phyloP scores from a whole-genome alignment of 2,888 invertebrate species.

The Ormyrus labotus region DNA sequence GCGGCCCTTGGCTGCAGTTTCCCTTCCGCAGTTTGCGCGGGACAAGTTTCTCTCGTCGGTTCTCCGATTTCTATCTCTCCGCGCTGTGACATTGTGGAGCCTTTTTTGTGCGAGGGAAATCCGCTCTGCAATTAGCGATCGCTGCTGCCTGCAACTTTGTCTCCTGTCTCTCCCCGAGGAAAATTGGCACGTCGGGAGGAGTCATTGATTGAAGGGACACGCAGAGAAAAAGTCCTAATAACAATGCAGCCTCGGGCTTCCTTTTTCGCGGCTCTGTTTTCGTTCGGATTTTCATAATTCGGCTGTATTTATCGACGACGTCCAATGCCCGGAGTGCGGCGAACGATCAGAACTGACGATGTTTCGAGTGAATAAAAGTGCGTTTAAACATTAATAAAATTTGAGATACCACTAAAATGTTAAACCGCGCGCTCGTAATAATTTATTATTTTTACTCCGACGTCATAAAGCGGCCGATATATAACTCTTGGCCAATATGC shows the following conservation, averaged over 20 bases:
- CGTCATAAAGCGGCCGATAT: too few relatives aligned
- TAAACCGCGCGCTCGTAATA: too few relatives aligned
- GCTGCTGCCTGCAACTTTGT: neutral
- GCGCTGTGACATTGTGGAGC: neutral
- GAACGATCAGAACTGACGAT: too few relatives aligned
- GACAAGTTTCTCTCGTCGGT: neutral
- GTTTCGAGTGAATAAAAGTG: too few relatives aligned
- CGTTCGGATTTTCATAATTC: slow-evolving; percentile 9
- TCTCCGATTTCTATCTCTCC: neutral
- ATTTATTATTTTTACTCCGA: too few relatives aligned
- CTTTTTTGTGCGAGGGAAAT: slow-evolving; percentile 12
- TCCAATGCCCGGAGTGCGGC: too few relatives aligned
- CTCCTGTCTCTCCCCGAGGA: neutral
- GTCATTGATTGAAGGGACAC: slow-evolving; percentile 36
- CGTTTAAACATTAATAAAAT: too few relatives aligned
- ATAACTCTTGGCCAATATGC: too few relatives aligned
- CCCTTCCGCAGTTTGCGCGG: neutral
- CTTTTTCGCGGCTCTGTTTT: neutral
- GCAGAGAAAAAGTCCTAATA: neutral
- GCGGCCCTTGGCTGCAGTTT: neutral
- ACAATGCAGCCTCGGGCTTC: neutral
- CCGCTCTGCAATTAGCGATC: slow-evolving; percentile 34
- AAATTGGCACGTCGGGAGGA: slow-evolving; percentile 25
- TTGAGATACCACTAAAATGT: too few relatives aligned
- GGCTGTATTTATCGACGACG: neutral